Conservation (phyloP, 1,140 invertebrate genomes). For the Euglossa dilemma region DNA sequence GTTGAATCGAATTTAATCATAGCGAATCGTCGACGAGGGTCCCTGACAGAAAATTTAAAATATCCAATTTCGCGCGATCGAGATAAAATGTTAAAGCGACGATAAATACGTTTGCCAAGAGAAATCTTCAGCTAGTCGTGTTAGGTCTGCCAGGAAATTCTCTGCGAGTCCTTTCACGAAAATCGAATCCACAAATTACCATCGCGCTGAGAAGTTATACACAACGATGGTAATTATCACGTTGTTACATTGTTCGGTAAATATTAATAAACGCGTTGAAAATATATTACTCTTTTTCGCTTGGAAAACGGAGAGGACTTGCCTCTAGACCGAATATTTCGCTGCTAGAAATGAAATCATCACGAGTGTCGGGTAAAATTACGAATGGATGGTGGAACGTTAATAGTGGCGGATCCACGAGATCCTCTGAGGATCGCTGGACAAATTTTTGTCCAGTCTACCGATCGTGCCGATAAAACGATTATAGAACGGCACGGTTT, state of each 20-base stretch:
- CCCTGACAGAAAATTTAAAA: neutral
- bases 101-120: neutral
- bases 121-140: too few relatives aligned
- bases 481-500: neutral
- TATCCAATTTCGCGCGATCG: neutral
- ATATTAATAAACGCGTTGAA: too few relatives aligned
- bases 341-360: neutral
- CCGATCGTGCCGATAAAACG: neutral
- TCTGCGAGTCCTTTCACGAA: too few relatives aligned
- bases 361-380: neutral
- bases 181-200: too few relatives aligned
- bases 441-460: neutral
- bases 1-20: neutral
- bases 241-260: too few relatives aligned
- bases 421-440: neutral
- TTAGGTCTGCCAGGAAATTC: too few relatives aligned
- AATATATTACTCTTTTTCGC: too few relatives aligned
- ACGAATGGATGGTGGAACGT: slow-evolving; percentile 1
- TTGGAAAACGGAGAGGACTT: too few relatives aligned
- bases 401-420: neutral
- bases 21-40: neutral
- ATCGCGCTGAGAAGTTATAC: too few relatives aligned
- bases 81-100: neutral
- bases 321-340: too few relatives aligned
- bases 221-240: too few relatives aligned